Evolutionary conservation across 1,140 invertebrate genomes (phyloP).

Genomic region (Marisa cornuarietis): DNA sequence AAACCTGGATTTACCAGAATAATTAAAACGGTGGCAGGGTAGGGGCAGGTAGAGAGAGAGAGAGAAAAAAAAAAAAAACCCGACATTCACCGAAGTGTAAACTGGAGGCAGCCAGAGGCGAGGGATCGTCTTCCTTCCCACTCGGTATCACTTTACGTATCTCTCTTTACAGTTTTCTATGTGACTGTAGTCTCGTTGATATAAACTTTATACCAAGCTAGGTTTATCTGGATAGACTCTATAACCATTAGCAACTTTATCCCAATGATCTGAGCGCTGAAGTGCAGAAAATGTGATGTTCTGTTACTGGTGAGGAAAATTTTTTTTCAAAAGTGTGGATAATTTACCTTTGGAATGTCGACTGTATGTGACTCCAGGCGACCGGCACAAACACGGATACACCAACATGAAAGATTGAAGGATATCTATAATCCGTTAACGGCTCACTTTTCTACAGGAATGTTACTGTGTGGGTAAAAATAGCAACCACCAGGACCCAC

Average conservation of each 20-base stretch:
- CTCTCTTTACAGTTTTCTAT: no score
- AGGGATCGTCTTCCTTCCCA: no score
- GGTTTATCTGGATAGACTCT: no score
- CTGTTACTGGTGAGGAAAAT: background rate
- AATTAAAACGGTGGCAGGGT: no score
- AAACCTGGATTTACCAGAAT: no score
- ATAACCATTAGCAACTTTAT: no score
- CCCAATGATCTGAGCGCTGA: background rate
- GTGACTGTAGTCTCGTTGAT: background rate
- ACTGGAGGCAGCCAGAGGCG: no score
- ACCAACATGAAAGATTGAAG: background rate
- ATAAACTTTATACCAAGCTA: background rate
- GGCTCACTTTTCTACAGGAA: background rate
- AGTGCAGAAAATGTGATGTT: background rate
- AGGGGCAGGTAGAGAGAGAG: no score
- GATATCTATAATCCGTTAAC: background rate
- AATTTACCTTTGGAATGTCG: slow-evolving; percentile 20
- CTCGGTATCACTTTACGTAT: no score
- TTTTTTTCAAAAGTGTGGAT: slow-evolving; percentile 1
- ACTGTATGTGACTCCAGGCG: background rate
- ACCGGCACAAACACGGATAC: background rate
- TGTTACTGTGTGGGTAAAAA: background rate
- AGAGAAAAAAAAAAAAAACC: no score
- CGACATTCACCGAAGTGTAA: no score
- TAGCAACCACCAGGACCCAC: slow-evolving; percentile 3